A percentile compares a stretch with the other conserved stretches of the same genome.
Conservation (phyloP, 2,797 vertebrate species). For the Pempheris klunzingeri region DNA sequence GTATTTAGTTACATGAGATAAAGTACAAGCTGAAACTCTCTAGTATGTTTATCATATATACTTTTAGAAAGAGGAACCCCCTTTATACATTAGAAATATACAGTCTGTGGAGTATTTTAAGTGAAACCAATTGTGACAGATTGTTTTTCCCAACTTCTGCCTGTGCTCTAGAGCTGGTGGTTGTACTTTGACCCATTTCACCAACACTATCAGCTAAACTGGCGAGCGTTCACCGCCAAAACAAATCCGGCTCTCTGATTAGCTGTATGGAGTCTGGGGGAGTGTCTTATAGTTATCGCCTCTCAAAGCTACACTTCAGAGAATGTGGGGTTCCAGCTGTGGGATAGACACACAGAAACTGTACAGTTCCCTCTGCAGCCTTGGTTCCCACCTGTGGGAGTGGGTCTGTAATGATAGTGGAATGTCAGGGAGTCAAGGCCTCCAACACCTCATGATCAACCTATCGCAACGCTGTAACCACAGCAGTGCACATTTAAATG, state of each 20-base stretch:
- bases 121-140: constrained; percentile 66
- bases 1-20: not conserved
- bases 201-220: constrained; percentile 74
- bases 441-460: constrained; percentile 29
- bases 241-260: constrained; percentile 77
- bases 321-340: constrained; percentile 69
- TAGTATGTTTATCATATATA: not conserved
- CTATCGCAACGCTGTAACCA: constrained; percentile 24
- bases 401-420: constrained; percentile 56
- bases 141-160: constrained; percentile 50
- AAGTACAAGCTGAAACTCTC: constrained; percentile 1
- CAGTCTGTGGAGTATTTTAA: constrained; percentile 47
- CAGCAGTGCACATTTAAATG: constrained; percentile 43
- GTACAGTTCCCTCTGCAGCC: constrained; percentile 38
- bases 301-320: constrained; percentile 60
- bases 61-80: not conserved
- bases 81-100: not conserved
- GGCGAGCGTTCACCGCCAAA: constrained; percentile 73
- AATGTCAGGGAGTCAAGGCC: constrained; percentile 67
- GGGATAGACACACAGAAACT: constrained; percentile 72
- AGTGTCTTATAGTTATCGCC: constrained; percentile 61
- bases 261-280: constrained; percentile 47
- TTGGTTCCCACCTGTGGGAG: constrained; percentile 77
- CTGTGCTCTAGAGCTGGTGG: constrained; percentile 25
- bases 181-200: constrained; percentile 84